These are phyloP conservation scores for Budorcas taxicolor DNA, from an alignment of 2,113 vertebrate genomes.

Conservation along the genomic window DNA sequence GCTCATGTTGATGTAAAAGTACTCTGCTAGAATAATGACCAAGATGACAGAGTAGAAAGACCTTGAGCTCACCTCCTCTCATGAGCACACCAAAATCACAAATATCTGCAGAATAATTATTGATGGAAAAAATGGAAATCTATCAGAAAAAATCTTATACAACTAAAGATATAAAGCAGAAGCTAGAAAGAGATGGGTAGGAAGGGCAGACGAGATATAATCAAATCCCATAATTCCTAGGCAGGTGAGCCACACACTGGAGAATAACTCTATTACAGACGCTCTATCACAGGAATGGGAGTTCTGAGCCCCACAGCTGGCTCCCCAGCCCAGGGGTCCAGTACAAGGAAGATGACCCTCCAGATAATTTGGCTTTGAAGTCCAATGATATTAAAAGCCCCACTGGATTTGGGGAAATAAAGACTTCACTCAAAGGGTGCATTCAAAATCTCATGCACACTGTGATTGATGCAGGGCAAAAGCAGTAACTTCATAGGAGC, in stretches of 20 bases:
- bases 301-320: not conserved
- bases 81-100: not conserved
- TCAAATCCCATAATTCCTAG: not conserved
- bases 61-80: not conserved
- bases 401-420: not conserved
- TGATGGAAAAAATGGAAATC: not conserved
- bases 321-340: not conserved
- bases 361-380: not conserved
- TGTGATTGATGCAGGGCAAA: not conserved
- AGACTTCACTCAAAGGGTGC: not conserved
- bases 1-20: not conserved
- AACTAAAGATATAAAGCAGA: not conserved
- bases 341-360: not conserved
- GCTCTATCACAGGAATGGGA: not conserved
- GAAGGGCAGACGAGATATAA: not conserved
- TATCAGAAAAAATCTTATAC: not conserved
- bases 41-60: not conserved
- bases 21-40: not conserved
- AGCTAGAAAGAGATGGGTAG: not conserved
- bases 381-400: not conserved
- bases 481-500: not conserved
- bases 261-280: not conserved
- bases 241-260: not conserved
- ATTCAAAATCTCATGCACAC: not conserved
- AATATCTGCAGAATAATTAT: not conserved